Base-by-base conservation (phyloP, 2,113 vertebrate species). In the Oryzias celebensis region DNA sequence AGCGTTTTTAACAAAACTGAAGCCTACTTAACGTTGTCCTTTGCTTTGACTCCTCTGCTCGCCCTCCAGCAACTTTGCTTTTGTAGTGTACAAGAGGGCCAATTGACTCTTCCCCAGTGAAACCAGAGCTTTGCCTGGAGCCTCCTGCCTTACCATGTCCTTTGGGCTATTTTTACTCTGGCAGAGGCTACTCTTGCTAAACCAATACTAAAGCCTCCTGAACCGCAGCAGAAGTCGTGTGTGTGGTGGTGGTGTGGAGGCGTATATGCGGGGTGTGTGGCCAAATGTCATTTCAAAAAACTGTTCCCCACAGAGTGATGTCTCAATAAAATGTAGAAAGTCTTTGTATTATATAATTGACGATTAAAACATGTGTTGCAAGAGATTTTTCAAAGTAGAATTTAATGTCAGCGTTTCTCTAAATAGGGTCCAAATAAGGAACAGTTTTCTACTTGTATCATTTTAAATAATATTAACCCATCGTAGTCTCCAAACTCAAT, bases 121-220 rank as follows among this genome's bases (percentile, higher is more conserved):
- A 91, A 93, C 87, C 79, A 77, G 64, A 93, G 77, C 87, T 65
- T 61, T 68, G 73, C 77, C 79, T 83, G 65, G 65, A 42, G 65
- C 74, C 83, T 82, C 56, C 65, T 78, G 75, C 78, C 72, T 76
- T 73, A 75, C 83, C 77, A 72, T 85, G 84, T 87, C 89, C 87
- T 79, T 82, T 54, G 58, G 62, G 80, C 84, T 93, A 92, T 92
- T 92, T 90, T 88, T 92, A 91, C 58, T 68, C 58, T 70, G 57
- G 83, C 77, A 73, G 75, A 63, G 77, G 60, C 71, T 65, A 75
- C 68, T 68, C 55, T 65, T 84, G 77, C 83, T 85, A 77, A 72
- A 77, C 67, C 73, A 71, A 74, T 84, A 85, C 80, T 68, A 58
- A 76, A 78, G 70, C 65, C 67, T 65, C 8, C 60, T 71, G 77